Evolutionary conservation across 1,140 invertebrate species (phyloP), one percentile per base, ranked within the genome.

Genomic region (Artemia franciscana): DNA sequence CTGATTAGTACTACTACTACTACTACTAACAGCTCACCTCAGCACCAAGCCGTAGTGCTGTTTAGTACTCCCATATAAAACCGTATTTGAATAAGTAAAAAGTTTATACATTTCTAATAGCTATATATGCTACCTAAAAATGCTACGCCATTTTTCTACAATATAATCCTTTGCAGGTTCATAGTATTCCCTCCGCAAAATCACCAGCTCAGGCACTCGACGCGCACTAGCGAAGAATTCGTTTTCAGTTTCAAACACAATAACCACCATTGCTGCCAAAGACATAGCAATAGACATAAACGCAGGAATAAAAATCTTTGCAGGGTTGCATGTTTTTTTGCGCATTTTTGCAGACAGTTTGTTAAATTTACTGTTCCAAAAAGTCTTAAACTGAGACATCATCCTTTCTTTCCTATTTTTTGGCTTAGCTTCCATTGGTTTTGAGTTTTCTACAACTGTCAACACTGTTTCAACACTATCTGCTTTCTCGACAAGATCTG

Each of bases 171-270:
- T 88, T 24, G 84, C 76, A 5, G 86, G 86, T 69, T 83, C 80
- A 72, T 90, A 90, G 71, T 88, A 86, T 68, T 87, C 82, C 68
- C 82, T 80, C 64, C 82, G 79, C 57, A 89, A 76, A 59, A 83
- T 79, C 25, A 85, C 77, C 73, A 89, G 82, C 74, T 89, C 85
- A 18, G 86, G 86, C 67, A 81, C 79, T 67, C 81, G 80, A n/a
- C 83, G 78, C 57, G 89, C 69, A 18, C 75, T 76, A 56, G 80
- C 78, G 62, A 89, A 79, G 3, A 83, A 68, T 39, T 82, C 78
- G 68, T 80, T 79, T 70, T 89, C 84, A 12, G 82, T 84, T 68
- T 76, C 74, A 61, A 76, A 67, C 5, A 75, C 64, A 30, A 70
- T 58, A 24, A 72, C 65, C 5, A 73, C 60, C 58, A 74, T 59